A percentile compares a stretch with the other conserved stretches of the same genome.
phyloP scores from a whole-genome alignment of 2,113 vertebrate genomes.

The Sebastes fasciatus region DNA sequence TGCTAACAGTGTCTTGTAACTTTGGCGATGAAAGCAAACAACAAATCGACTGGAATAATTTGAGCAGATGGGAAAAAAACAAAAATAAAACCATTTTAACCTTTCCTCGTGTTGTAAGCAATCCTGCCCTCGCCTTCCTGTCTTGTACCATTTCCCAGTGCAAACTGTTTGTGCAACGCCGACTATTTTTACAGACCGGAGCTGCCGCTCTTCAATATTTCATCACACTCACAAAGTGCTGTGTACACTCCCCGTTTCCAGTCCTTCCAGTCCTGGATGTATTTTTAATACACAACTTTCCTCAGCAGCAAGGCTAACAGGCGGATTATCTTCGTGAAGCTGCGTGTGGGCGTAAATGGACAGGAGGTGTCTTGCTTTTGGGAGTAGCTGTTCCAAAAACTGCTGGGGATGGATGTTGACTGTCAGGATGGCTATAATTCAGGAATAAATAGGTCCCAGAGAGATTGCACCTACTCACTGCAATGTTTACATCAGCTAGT shows the following conservation, averaged over 20 bases:
- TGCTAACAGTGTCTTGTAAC: neutral
- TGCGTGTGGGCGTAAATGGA: slow-evolving; percentile 1
- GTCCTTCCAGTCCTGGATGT: slow-evolving; percentile 21
- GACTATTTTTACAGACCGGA: slow-evolving; percentile 44
- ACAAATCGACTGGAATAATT: slow-evolving; percentile 11
- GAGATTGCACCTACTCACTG: slow-evolving; percentile 27
- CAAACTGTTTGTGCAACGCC: slow-evolving; percentile 27
- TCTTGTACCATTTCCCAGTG: slow-evolving; percentile 5
- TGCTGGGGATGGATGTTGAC: neutral
- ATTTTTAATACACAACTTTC: slow-evolving; percentile 33
- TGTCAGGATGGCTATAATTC: slow-evolving; percentile 11
- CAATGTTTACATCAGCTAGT: slow-evolving; percentile 37
- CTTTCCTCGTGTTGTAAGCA: neutral
- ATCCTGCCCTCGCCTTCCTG: slow-evolving; percentile 9
- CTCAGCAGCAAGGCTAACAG: slow-evolving; percentile 19
- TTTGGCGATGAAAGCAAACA: slow-evolving; percentile 20
- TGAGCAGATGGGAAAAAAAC: neutral
- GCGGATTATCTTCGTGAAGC: slow-evolving; percentile 13
- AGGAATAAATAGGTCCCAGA: slow-evolving; percentile 9
- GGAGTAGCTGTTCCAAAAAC: neutral
- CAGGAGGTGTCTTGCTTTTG: slow-evolving; percentile 5
- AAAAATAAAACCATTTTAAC: neutral
- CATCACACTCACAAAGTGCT: slow-evolving; percentile 41
- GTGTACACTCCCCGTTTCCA: neutral
- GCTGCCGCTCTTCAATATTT: slow-evolving; percentile 56